Conservation (phyloP, 2,888 invertebrate species). For the Caprella mutica region DNA sequence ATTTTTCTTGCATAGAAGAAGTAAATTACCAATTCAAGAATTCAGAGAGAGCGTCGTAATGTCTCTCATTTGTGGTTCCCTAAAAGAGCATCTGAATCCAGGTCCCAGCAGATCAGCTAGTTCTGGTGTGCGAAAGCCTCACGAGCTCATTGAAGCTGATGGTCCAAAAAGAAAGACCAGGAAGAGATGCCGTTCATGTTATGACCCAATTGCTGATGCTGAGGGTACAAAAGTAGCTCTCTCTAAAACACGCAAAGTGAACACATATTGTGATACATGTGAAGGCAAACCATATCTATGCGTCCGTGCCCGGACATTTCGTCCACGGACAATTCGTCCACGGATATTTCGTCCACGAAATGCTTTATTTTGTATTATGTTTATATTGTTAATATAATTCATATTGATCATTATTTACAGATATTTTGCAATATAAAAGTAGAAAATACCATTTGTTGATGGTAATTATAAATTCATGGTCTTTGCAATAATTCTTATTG, state of each 20-base stretch:
- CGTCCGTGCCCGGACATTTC: no score
- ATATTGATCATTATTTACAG: no score
- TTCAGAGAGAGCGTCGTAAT: conserved; percentile 3
- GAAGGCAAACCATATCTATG: background rate
- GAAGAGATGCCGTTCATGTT: conserved; percentile 8
- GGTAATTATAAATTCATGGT: no score
- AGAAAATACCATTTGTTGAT: no score
- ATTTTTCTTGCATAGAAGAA: background rate
- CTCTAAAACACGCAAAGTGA: conserved; percentile 8
- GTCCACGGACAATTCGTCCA: no score
- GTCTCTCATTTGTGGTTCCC: background rate
- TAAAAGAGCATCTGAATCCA: conserved; percentile 4
- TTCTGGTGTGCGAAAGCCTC: background rate
- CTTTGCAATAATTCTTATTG: no score
- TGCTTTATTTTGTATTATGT: no score
- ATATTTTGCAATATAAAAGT: no score
- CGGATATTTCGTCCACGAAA: no score
- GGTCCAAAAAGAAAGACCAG: conserved; percentile 7
- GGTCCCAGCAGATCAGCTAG: background rate
- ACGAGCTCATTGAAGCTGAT: conserved; percentile 4
- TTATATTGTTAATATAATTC: no score
- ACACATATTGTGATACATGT: conserved; percentile 1
- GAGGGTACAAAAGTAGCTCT: conserved; percentile 2
- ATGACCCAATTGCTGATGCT: background rate
- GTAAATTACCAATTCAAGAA: background rate